Evolutionary conservation across 2,113 vertebrate species (phyloP), one percentile per base, ranked within the genome.

Genomic region (Spea multiplicata): DNA sequence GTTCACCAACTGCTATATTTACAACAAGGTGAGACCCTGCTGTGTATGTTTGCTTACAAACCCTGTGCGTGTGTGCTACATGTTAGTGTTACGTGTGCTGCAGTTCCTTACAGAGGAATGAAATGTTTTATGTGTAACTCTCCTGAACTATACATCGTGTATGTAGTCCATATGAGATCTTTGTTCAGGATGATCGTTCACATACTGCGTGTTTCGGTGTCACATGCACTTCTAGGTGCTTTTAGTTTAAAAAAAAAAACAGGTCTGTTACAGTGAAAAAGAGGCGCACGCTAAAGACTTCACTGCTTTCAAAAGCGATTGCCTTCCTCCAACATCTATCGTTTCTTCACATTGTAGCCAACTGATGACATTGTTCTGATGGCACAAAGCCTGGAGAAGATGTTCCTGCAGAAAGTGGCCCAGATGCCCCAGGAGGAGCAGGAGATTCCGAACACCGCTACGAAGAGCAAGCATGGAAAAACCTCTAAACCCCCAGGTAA

Each of bases 1-100:
- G 96, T 98, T 98, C 85, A 98, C 96, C 83, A 98, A 98, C 81
- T 98, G 96, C 87, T 98, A 98, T 71, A 97, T 98, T 85, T 98
- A 98, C 83, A 98, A 98, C 84, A 98, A 98, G 93, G 96, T 96
- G 55, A 83, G 89, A 4, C 16, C 4, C 30, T 30, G 61, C 46
- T n/a, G 55, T 4, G 55, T 4, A 13, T 2, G 10, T 53, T 53
- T 53, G 50, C 14, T 59, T 30, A 30, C 30, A 30, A 30, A 30
- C 30, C 30, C 30, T 30, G 30, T 30, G 30, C 30, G 30, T 30
- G 30, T 30, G 30, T 30, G 30, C 30, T 30, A 30, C 30, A 30
- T 30, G 30, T 30, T 30, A 30, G 30, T 30, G 30, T 30, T 30
- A 30, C 30, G 30, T 30, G 30, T 30, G 30, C 30, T 30, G 30